A percentile compares a stretch with the other conserved stretches of the same genome.
These are phyloP conservation scores for Scortum barcoo DNA, from an alignment of 2,113 vertebrate genomes.

Conservation along the genomic window DNA sequence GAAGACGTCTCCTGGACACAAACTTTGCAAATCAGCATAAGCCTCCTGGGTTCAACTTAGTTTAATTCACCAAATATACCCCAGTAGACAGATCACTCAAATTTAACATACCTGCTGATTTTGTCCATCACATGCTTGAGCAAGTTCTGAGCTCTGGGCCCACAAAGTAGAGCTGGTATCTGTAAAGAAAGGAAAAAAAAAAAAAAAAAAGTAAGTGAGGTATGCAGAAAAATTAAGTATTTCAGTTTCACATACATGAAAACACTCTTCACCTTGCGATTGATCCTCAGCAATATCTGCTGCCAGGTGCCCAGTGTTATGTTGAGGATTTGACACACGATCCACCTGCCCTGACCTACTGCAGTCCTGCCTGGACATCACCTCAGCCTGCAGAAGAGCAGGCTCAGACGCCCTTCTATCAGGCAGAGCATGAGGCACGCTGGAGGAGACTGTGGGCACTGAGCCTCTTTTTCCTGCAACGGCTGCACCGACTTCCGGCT, in stretches of 20 bases:
- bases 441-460: conserved; percentile 43
- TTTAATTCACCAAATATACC: neutral
- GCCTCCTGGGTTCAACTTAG: neutral
- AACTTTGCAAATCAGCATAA: neutral
- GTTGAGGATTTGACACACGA: neutral
- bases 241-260: neutral
- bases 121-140: conserved; percentile 12
- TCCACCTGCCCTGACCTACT: conserved; percentile 5
- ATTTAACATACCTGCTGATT: conserved; percentile 43
- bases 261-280: conserved; percentile 44
- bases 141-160: conserved; percentile 23
- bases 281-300: conserved; percentile 66
- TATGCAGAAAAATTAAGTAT: neutral
- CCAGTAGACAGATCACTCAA: neutral
- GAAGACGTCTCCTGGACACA: conserved; percentile 40
- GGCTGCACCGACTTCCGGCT: conserved; percentile 11
- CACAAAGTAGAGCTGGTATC: conserved; percentile 1
- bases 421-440: conserved; percentile 4
- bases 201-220: neutral
- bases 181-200: too few relatives aligned
- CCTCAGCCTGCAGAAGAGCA: conserved; percentile 15
- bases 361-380: conserved; percentile 22
- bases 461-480: conserved; percentile 49
- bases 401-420: conserved; percentile 76
- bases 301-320: conserved; percentile 28